Percentiles rank a stretch among this genome's conserved stretches.
phyloP scores from a whole-genome alignment of 2,888 invertebrate species.

The Sepiola atlantica region DNA sequence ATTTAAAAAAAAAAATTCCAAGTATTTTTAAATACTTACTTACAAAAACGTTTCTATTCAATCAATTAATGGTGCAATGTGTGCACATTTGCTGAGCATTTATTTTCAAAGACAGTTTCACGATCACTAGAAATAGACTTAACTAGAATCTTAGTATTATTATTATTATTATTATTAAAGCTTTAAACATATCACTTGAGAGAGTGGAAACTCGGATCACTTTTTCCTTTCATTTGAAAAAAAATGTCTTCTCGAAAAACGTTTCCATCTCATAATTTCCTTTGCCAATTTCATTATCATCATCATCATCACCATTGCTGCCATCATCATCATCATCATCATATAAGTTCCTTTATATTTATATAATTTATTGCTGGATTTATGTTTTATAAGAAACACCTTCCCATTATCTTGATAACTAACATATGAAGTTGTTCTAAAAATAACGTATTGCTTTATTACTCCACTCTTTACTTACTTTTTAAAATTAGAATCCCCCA shows the following conservation, averaged over 20 bases:
- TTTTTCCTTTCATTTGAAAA: neutral
- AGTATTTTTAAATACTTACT: neutral
- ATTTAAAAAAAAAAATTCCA: neutral
- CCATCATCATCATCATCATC: neutral
- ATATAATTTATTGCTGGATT: constrained; percentile 32
- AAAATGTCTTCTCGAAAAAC: neutral
- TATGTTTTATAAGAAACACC: neutral
- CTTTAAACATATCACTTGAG: constrained; percentile 19
- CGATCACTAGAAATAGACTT: neutral
- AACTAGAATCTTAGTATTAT: neutral
- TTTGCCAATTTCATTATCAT: constrained; percentile 32
- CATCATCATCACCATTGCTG: neutral
- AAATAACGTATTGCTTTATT: neutral
- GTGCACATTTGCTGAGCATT: constrained; percentile 8
- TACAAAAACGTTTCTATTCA: neutral
- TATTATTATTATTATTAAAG: neutral
- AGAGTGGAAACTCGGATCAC: neutral
- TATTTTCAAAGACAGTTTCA: neutral
- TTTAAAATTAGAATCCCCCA: neutral
- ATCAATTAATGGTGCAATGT: neutral
- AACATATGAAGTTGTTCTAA: neutral
- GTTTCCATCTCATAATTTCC: neutral
- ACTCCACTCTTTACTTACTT: neutral
- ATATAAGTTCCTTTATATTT: neutral
- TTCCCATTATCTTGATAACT: neutral